These are phyloP conservation scores for Ericerus pela DNA, from an alignment of 1,140 invertebrate species.

Conservation along the genomic window DNA sequence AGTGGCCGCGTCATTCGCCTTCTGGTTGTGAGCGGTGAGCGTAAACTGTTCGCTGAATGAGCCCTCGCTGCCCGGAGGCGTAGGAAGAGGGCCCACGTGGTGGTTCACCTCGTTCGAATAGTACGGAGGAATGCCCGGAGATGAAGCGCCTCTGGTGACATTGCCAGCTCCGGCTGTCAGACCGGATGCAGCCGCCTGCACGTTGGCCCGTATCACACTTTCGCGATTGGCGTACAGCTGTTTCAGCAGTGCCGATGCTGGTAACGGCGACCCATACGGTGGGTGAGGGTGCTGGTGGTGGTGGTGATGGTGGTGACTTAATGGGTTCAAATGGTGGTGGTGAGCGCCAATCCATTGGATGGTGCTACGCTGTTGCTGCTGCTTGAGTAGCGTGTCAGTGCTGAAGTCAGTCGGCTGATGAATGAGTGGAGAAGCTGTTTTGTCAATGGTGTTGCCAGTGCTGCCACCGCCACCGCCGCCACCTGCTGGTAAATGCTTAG, in stretches of 20 bases:
- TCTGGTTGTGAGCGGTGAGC: slow-evolving; percentile 39
- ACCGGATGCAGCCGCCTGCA: slow-evolving; percentile 50
- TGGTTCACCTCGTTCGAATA: slow-evolving; percentile 29
- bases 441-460: slow-evolving; percentile 35
- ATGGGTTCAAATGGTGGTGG: slow-evolving; percentile 41
- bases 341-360: slow-evolving; percentile 87
- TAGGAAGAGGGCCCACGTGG: slow-evolving; percentile 55
- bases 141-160: slow-evolving; percentile 30
- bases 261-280: slow-evolving; percentile 30
- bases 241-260: slow-evolving; percentile 71
- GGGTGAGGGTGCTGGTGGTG: slow-evolving; percentile 31
- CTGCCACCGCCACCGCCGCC: too few relatives aligned
- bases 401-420: slow-evolving; percentile 71
- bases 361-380: slow-evolving; percentile 67
- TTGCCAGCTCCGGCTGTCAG: slow-evolving; percentile 29
- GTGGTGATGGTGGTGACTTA: slow-evolving; percentile 41
- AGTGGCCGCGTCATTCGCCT: slow-evolving; percentile 34
- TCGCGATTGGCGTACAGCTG: slow-evolving; percentile 85
- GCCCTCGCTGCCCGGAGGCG: slow-evolving; percentile 67
- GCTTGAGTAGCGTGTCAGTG: slow-evolving; percentile 64
- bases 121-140: slow-evolving; percentile 24
- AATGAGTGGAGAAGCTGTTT: slow-evolving; percentile 38
- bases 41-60: slow-evolving; percentile 60
- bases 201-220: slow-evolving; percentile 81
- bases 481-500: slow-evolving; percentile 72